Percentiles rank a stretch among this genome's conserved stretches.
Conservation (phyloP, 2,113 vertebrate species). For the Cranoglanis bouderius region DNA sequence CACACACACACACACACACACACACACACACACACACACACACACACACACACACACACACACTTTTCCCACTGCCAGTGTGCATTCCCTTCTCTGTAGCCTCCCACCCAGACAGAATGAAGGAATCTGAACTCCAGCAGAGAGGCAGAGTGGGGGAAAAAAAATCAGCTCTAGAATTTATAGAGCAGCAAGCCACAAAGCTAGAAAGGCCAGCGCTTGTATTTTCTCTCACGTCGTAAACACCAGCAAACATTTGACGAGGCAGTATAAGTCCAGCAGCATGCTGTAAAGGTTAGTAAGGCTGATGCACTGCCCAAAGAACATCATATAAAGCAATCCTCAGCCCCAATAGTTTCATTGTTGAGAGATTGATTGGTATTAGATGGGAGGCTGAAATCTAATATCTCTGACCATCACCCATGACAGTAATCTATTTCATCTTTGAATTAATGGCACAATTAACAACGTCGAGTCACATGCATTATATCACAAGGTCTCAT, state of each 20-base stretch:
- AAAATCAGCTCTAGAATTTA: conserved; percentile 24
- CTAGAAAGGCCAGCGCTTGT: background rate
- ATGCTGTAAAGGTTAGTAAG: background rate
- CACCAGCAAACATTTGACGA: background rate
- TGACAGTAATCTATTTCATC: background rate
- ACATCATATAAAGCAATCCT: background rate
- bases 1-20: background rate
- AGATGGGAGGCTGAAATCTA: background rate
- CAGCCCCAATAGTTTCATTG: background rate
- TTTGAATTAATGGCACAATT: background rate
- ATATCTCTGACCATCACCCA: background rate
- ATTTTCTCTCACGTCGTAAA: background rate
- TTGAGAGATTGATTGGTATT: background rate
- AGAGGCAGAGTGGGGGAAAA: background rate
- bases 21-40: background rate
- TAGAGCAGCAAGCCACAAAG: conserved; percentile 15
- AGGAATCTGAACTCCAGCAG: conserved; percentile 44
- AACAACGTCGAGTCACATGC: background rate
- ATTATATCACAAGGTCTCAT: background rate
- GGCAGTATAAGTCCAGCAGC: background rate
- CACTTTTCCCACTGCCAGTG: background rate
- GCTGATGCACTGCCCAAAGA: background rate
- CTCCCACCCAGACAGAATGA: conserved; percentile 35
- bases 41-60: conserved; percentile 14
- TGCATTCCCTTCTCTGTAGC: conserved; percentile 25